phyloP scores from a whole-genome alignment of 2,113 vertebrate species.

The Tachycineta bicolor region DNA sequence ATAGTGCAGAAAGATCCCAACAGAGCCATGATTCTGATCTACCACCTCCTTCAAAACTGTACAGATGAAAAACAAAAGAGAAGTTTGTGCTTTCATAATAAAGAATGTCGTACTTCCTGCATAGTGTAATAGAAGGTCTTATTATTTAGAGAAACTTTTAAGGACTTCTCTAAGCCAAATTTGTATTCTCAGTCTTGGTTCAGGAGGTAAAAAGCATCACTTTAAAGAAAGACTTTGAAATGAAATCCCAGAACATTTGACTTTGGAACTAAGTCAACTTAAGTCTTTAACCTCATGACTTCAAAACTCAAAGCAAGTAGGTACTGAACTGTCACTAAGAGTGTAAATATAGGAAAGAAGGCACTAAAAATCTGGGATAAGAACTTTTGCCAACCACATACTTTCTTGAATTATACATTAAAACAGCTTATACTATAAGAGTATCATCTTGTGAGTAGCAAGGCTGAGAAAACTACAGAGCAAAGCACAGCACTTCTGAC shows the following conservation, averaged over 20 bases:
- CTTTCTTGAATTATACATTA: conserved; percentile 62
- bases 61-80: neutral
- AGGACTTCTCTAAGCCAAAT: neutral
- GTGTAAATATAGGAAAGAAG: conserved; percentile 32
- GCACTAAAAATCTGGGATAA: conserved; percentile 62
- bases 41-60: neutral
- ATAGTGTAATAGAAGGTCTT: neutral
- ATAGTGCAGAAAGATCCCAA: neutral
- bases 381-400: neutral
- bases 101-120: neutral
- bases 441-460: conserved; percentile 32
- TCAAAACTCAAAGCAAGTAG: neutral
- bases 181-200: neutral
- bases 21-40: neutral
- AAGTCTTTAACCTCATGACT: conserved; percentile 46
- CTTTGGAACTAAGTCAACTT: conserved; percentile 20
- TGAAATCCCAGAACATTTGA: neutral
- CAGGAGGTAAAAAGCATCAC: rapidly evolving
- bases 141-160: neutral
- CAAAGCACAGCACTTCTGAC: conserved; percentile 44
- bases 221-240: neutral
- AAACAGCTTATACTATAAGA: conserved; percentile 55
- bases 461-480: conserved; percentile 36
- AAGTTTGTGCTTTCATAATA: neutral
- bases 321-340: conserved; percentile 15